Evolutionary conservation across 64 coral and sea anemone species (phyloP).

Genomic region (Platygyra sinensis): DNA sequence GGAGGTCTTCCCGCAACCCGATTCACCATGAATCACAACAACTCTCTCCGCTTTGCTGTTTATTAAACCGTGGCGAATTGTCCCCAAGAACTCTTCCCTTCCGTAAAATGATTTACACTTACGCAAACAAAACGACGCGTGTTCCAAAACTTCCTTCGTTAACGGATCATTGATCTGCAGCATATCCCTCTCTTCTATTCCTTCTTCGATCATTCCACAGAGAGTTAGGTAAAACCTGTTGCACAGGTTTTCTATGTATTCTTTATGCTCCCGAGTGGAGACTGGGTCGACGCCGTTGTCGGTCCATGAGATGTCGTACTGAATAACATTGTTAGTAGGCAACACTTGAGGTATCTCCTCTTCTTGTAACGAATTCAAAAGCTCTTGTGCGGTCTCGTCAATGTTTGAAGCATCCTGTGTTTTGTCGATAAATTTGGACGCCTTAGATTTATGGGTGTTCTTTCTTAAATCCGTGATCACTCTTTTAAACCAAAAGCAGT

Average conservation of each 20-base stretch:
- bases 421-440: conserved; percentile 81
- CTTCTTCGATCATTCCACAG: conserved; percentile 58
- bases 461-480: conserved; percentile 61
- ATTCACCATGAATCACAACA: conserved; percentile 79
- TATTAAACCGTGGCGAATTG: conserved; percentile 42
- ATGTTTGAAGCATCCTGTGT: conserved; percentile 46
- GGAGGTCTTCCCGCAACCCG: conserved; percentile 92
- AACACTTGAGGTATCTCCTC: conserved; percentile 60
- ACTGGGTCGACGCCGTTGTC: conserved; percentile 77
- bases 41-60: conserved; percentile 27
- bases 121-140: conserved; percentile 70
- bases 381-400: conserved; percentile 65
- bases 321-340: conserved; percentile 31
- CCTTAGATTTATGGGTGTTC: conserved; percentile 46
- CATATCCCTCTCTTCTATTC: conserved; percentile 58
- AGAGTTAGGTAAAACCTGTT: conserved; percentile 63
- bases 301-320: conserved; percentile 77
- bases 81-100: conserved; percentile 45
- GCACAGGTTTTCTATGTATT: conserved; percentile 80
- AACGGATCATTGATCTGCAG: conserved; percentile 62
- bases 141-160: conserved; percentile 78
- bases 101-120: conserved; percentile 81
- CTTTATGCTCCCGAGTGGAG: conserved; percentile 54
- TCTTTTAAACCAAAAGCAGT: conserved; percentile 89
- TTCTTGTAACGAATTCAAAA: conserved; percentile 64